phyloP scores from a whole-genome alignment of 2,113 vertebrate species.

The Cyanistes caeruleus region DNA sequence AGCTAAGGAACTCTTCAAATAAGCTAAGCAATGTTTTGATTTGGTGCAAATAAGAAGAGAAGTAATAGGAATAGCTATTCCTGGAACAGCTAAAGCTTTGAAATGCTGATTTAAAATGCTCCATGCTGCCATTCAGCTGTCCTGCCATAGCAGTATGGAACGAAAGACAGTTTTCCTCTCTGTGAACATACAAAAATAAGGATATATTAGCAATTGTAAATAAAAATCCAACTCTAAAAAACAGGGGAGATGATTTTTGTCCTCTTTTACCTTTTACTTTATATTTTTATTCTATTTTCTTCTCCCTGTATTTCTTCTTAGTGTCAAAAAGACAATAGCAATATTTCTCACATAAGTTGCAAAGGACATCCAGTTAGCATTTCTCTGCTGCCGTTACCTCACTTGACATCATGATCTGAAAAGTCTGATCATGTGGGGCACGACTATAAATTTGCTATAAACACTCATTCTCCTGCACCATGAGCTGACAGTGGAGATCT shows the following conservation, averaged over 20 bases:
- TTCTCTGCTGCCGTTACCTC: not conserved
- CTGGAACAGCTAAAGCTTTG: conserved; percentile 53
- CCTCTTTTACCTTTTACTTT: not conserved
- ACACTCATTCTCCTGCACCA: not conserved
- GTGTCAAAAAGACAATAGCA: not conserved
- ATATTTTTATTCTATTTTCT: not conserved
- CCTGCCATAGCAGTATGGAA: not conserved
- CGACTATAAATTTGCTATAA: not conserved
- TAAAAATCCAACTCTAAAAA: not conserved
- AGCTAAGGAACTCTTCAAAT: conserved; percentile 56
- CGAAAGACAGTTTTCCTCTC: not conserved
- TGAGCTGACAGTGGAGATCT: not conserved
- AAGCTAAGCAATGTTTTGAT: conserved; percentile 1
- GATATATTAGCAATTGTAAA: not conserved
- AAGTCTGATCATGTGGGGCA: not conserved
- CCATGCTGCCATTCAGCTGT: conserved; percentile 13
- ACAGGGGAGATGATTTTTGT: fast-evolving
- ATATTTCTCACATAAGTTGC: not conserved
- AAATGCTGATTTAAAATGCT: conserved; percentile 48
- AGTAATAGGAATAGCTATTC: conserved; percentile 52
- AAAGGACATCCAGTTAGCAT: not conserved
- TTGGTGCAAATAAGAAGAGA: conserved; percentile 47
- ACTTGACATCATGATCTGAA: not conserved
- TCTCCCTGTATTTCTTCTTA: not conserved
- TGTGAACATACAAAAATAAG: not conserved